These are phyloP conservation scores for Anarhynchus alexandrinus DNA, from an alignment of 2,113 vertebrate species.

Conservation along the genomic window DNA sequence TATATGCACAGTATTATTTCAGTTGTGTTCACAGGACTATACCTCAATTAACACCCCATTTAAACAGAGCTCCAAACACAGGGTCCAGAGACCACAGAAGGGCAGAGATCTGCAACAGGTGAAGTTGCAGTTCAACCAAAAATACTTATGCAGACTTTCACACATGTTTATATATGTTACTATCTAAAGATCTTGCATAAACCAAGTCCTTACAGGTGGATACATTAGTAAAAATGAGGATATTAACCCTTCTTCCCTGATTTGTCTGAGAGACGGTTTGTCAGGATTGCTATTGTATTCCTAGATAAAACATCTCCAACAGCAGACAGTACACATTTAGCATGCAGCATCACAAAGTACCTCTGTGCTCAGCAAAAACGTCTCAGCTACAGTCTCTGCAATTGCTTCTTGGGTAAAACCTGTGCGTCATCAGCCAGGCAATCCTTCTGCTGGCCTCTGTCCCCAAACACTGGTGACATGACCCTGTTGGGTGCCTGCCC, in stretches of 20 bases:
- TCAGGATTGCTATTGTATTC: background rate
- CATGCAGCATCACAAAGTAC: fast-evolving
- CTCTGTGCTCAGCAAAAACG: background rate
- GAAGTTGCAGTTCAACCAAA: background rate
- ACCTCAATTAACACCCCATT: background rate
- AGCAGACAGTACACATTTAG: background rate
- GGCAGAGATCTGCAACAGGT: background rate
- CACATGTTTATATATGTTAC: background rate
- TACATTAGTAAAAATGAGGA: background rate
- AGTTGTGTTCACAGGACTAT: background rate
- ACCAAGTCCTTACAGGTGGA: background rate
- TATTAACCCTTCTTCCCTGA: background rate
- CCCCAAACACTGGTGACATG: too few relatives aligned
- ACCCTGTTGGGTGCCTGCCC: too few relatives aligned
- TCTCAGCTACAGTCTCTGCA: background rate
- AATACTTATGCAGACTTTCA: background rate
- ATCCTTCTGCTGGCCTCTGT: too few relatives aligned
- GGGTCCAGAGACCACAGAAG: background rate
- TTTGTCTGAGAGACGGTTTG: background rate
- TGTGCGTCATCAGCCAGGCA: too few relatives aligned
- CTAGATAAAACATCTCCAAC: background rate
- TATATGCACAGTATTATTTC: background rate
- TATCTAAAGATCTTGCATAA: background rate
- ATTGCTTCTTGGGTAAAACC: background rate
- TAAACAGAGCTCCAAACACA: background rate